Conservation (phyloP, 1,140 invertebrate genomes). For the Leptopilina boulardi region DNA sequence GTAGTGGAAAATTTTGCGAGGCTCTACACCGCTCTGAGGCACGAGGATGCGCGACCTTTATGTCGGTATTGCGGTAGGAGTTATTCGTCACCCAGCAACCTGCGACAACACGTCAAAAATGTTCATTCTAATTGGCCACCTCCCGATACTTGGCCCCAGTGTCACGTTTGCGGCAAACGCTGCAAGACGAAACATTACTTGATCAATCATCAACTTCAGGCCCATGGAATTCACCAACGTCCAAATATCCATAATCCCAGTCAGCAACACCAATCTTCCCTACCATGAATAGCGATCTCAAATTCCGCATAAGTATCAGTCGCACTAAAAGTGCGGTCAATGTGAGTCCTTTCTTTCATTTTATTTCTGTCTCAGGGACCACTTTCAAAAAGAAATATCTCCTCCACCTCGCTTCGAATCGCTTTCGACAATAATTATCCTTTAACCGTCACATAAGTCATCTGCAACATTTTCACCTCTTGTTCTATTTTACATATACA, state of each 20-base stretch:
- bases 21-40: constrained; percentile 69
- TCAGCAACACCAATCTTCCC: constrained; percentile 59
- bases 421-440: not conserved
- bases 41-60: constrained; percentile 76
- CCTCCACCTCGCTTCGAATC: constrained; percentile 8
- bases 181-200: constrained; percentile 87
- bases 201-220: constrained; percentile 85
- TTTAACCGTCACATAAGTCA: not conserved
- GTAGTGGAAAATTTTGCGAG: constrained; percentile 71
- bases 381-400: not conserved
- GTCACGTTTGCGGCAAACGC: constrained; percentile 84
- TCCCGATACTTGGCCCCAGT: constrained; percentile 83
- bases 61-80: constrained; percentile 82
- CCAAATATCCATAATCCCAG: constrained; percentile 65
- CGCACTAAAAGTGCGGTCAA: no score
- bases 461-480: not conserved
- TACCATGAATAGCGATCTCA: constrained; percentile 62
- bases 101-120: constrained; percentile 84
- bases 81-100: constrained; percentile 83
- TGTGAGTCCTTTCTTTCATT: not conserved
- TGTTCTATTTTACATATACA: not conserved
- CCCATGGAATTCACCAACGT: constrained; percentile 82
- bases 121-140: constrained; percentile 82
- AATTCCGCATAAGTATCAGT: constrained; percentile 13
- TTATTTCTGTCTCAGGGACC: not conserved